A percentile compares a stretch with the other conserved stretches of the same genome.
phyloP scores from a whole-genome alignment of 2,797 vertebrate genomes.

The Girardinus metallicus region DNA sequence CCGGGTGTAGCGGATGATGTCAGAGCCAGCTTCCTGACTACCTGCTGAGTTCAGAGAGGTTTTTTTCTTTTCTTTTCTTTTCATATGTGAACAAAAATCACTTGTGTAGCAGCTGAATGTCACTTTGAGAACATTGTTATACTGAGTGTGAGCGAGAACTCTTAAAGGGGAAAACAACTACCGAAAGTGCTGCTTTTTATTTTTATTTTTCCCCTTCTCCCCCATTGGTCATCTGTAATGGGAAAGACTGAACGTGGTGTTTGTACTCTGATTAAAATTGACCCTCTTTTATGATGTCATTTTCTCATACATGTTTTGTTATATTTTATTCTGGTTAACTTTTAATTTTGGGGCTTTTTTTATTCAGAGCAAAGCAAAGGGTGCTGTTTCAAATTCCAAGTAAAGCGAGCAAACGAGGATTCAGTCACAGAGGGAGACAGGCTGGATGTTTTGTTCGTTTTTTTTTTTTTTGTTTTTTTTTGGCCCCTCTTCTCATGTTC shows the following conservation, averaged over 20 bases:
- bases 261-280: slow-evolving; percentile 58
- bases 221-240: slow-evolving; percentile 60
- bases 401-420: slow-evolving; percentile 18
- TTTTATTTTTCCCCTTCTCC: slow-evolving; percentile 42
- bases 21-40: slow-evolving; percentile 36
- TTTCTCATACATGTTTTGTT: slow-evolving; percentile 55
- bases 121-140: slow-evolving; percentile 45
- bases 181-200: slow-evolving; percentile 79
- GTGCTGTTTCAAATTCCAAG: slow-evolving; percentile 25
- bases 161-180: slow-evolving; percentile 56
- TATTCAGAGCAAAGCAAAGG: slow-evolving; percentile 33
- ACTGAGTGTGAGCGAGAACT: slow-evolving; percentile 26
- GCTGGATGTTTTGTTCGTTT: slow-evolving; percentile 31
- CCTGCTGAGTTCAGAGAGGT: slow-evolving; percentile 14
- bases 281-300: slow-evolving; percentile 50
- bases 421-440: slow-evolving; percentile 37
- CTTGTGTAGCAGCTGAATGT: slow-evolving; percentile 72
- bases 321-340: slow-evolving; percentile 11
- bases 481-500: slow-evolving; percentile 22
- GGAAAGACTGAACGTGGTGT: slow-evolving; percentile 74
- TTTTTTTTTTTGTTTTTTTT: not conserved
- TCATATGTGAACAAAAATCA: slow-evolving; percentile 34
- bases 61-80: not conserved
- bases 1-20: slow-evolving; percentile 34
- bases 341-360: slow-evolving; percentile 10